Evolutionary conservation across 2,113 vertebrate genomes (phyloP), one percentile per base, ranked within the genome.

Genomic region (Oncorhynchus masou): DNA sequence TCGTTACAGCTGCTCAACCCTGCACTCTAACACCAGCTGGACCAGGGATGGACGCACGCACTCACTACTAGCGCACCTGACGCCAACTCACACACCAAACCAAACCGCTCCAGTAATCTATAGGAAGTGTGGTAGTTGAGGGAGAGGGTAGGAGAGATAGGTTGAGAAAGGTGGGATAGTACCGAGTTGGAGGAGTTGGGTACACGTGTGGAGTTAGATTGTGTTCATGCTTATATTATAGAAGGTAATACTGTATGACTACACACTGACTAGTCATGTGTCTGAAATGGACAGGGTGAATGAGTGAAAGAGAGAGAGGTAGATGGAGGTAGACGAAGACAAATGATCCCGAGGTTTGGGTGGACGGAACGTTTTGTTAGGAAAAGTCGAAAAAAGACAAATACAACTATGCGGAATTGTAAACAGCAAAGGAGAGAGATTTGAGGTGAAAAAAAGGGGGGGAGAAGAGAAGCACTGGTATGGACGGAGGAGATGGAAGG

Each of bases 311-410:
- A 24, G 54, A 79, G 65, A 70, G 69, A 79, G 74, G 27, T 27
- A 31, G 65, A 74, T 79, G 74, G 70, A 84, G 64, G 57, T 70
- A 83, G 90, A 92, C 83, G 83, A 84, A 91, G 87, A 93, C 65
- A 78, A 85, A 90, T 57, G 86, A 88, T 66, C 70, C 66, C 62
- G n/a, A 74, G 80, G 81, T 85, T 76, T 71, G 73, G 77, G 81
- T 83, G 1, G 34, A 90, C 76, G 24, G 77, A 79, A 89, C 77
- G 78, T 84, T 87, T 84, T 84, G 84, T 90, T 88, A 87, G 72
- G 73, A 39, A 79, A 87, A 79, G 83, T 71, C 82, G 29, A 24
- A 22, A 11, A 9, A 60, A n/a, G 19, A 5, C 5, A 22, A 22
- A 60, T 7, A 22, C 2, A 66, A 29, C 22, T 24, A 22, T 3